Base-by-base conservation (phyloP, 2,797 vertebrate species). In the Poecilia wingei region DNA sequence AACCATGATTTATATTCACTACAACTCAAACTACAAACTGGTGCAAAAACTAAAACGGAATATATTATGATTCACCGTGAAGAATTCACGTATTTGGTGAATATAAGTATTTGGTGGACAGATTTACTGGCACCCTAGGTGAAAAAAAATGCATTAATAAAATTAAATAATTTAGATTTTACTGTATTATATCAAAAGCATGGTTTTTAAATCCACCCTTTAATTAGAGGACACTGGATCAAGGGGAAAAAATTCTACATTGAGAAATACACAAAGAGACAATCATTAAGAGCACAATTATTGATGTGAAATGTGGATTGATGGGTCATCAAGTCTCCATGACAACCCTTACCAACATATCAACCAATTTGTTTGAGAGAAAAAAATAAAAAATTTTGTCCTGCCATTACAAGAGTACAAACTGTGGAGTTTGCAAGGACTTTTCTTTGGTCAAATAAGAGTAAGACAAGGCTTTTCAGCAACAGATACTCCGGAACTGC, bases 1-100 rank as follows among this genome's bases (percentile, higher is more conserved):
- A 84, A 77, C 69, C 82, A 80, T 57, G 3, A 72, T 79, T 76
- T 66, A 68, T 33, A 82, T 7, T 55, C 59, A 79, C 51, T 73
- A 18, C 18, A 51, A 51, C 6, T 51, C 47, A 51, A 7, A 51
- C 47, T 51, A 16, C 51, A 74, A 36, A 55, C 74, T 47, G 46
- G 20, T 43, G 68, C 20, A 18, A 36, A 75, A 39, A 31, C 53
- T 70, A 46, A 39, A 55, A 0, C 1, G 14, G 28, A 68, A 73
- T 61, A 46, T 71, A 25, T 6, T 39, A n/a, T 25, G 73, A 66
- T 53, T 83, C 6, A 72, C 14, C 1, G 6, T 12, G 43, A 31
- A 41, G 33, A 43, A 20, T 71, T 74, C 68, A 53, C 7, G 1
- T 53, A 25, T 25, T 53, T 25, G 1, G 20, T 53, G 20, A 53